Conservation (phyloP, 2,113 vertebrate species). For the Pungitius pungitius region DNA sequence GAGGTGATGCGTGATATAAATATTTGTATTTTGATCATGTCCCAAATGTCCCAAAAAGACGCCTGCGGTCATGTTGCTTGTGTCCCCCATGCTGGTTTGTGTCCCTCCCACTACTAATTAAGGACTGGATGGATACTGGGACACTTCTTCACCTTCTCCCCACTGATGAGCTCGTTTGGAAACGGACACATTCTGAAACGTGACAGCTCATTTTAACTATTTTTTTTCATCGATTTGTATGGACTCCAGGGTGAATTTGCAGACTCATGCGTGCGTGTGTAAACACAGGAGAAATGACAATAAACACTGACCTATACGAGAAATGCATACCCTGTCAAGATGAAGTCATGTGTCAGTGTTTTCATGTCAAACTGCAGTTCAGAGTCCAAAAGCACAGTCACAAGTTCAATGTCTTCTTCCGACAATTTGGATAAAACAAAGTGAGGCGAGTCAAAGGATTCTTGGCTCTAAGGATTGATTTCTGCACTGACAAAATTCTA, state of each 20-base stretch:
- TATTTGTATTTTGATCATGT: constrained; percentile 30
- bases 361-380: background rate
- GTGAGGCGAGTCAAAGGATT: background rate
- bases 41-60: background rate
- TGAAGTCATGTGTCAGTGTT: background rate
- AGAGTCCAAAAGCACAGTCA: background rate
- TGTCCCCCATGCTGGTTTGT: constrained; percentile 25
- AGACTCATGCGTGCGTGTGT: background rate
- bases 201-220: background rate
- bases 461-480: background rate
- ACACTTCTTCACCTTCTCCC: constrained; percentile 3
- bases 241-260: background rate
- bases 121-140: background rate
- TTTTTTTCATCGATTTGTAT: background rate
- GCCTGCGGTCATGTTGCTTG: background rate
- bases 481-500: background rate
- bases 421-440: background rate
- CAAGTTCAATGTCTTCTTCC: background rate
- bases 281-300: constrained; percentile 6
- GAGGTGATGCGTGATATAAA: background rate
- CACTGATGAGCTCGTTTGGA: background rate
- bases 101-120: constrained; percentile 22
- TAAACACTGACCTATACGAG: constrained; percentile 14
- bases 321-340: background rate
- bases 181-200: background rate